These are phyloP conservation scores for Acanthosepion esculentum DNA, from an alignment of 2,888 invertebrate species.

Conservation along the genomic window DNA sequence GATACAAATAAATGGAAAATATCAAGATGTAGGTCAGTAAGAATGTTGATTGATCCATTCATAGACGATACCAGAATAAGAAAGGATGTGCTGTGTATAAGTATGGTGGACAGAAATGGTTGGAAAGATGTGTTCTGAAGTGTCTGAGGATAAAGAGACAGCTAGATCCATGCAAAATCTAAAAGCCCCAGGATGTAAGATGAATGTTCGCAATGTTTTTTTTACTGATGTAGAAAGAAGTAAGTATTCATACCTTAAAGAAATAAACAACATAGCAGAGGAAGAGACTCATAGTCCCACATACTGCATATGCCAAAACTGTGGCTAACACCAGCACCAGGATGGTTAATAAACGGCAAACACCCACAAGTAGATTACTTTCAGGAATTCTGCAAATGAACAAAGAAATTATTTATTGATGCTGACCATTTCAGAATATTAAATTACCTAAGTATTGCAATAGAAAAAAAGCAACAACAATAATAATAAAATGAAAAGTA, in stretches of 20 bases:
- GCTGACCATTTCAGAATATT: not conserved
- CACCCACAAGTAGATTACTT: not conserved
- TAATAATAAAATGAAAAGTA: not conserved
- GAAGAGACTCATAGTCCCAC: not conserved
- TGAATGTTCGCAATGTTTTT: not conserved
- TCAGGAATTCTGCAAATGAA: constrained; percentile 16
- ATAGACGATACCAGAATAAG: too few relatives aligned
- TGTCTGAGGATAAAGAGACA: too few relatives aligned
- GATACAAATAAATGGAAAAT: too few relatives aligned
- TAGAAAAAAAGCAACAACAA: not conserved
- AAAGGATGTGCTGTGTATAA: too few relatives aligned
- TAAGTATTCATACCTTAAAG: not conserved
- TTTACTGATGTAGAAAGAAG: not conserved
- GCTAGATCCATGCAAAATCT: too few relatives aligned
- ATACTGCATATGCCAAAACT: not conserved
- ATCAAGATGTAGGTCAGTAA: too few relatives aligned
- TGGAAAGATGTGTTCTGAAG: too few relatives aligned
- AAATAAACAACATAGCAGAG: not conserved
- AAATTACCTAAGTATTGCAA: not conserved
- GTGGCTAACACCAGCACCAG: not conserved
- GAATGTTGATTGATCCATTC: too few relatives aligned
- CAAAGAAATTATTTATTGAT: not conserved
- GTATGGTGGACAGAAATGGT: too few relatives aligned
- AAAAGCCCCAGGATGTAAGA: not conserved
- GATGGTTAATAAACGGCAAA: not conserved